Evolutionary conservation across 2,113 vertebrate genomes (phyloP), one percentile per base, ranked within the genome.

Genomic region (Megaceryle torquata): DNA sequence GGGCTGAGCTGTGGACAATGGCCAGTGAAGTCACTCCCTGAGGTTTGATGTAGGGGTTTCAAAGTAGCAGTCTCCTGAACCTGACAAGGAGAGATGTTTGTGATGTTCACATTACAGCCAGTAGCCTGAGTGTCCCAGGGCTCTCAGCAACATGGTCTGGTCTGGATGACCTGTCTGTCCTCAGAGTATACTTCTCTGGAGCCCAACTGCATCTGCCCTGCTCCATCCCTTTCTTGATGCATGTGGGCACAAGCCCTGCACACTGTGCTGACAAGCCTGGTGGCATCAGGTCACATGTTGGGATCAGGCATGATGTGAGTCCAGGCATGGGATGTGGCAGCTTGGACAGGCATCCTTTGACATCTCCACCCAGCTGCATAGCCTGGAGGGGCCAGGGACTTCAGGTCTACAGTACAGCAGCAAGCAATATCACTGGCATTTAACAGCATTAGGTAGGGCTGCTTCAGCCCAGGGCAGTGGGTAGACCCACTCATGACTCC

Each of bases 131-230:
- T 2, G 39, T 26, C 85, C 51, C 4, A 0, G 39, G 39, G 54
- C 50, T 64, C 54, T 41, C 51, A 60, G 31, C 51, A 61, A 17
- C 28, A n/a, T 0, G 0, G 10, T 1, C 3, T 19, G 31, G 4
- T 53, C 70, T 46, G 65, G 28, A 46, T 44, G 75, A 85, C 51
- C 39, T 71, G 20, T 78, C 19, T 72, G 71, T 37, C 31, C 37
- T 13, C 33, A 20, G 48, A 72, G 15, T 17, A 9, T 21, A 63
- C 71, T 2, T 3, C 54, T 57, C 63, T 9, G 44, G 59, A 92
- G 71, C 37, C 44, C 5, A 4, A 2, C 53, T 41, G 43, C 8
- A 17, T 10, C 79, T 41, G n/a, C 51, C 16, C 64, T 51, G 59
- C 35, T 74, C 64, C 74, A 37, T 31, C 54, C 44, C 7, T 56